Evolutionary conservation across 2,888 invertebrate genomes (phyloP).

Genomic region (Conchocele bisecta): DNA sequence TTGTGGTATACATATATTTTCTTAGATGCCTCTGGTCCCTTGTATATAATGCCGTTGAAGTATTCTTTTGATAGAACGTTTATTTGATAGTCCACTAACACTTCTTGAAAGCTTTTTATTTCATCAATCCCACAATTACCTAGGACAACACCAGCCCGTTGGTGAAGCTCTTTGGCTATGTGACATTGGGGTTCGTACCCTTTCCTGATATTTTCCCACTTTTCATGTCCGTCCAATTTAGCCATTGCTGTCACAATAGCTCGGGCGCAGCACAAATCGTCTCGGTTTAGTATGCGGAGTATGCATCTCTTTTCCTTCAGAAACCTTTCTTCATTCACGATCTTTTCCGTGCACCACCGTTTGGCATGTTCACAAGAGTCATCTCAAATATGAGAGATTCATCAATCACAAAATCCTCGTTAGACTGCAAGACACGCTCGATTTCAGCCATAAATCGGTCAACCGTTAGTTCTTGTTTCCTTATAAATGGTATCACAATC

Average conservation of each 20-base stretch:
- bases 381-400: too few relatives aligned
- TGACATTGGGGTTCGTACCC: conserved; percentile 31
- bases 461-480: too few relatives aligned
- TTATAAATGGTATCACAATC: too few relatives aligned
- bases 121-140: conserved; percentile 42
- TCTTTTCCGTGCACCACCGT: too few relatives aligned
- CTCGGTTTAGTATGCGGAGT: conserved; percentile 46
- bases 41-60: conserved; percentile 48
- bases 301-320: conserved; percentile 42
- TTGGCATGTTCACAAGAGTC: too few relatives aligned
- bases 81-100: conserved; percentile 21
- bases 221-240: conserved; percentile 30
- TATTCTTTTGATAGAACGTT: conserved; percentile 48
- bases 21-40: conserved; percentile 43
- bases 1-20: conserved; percentile 50
- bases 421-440: too few relatives aligned
- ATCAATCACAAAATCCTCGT: too few relatives aligned
- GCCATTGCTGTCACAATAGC: conserved; percentile 53
- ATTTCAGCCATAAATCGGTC: too few relatives aligned
- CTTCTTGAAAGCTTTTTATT: conserved; percentile 40
- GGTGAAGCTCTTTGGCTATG: conserved; percentile 33
- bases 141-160: conserved; percentile 29
- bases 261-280: conserved; percentile 48
- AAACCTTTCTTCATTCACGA: too few relatives aligned
- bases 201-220: conserved; percentile 47